Evolutionary conservation across 1,140 invertebrate species (phyloP).

Genomic region (Dinoponera quadriceps): DNA sequence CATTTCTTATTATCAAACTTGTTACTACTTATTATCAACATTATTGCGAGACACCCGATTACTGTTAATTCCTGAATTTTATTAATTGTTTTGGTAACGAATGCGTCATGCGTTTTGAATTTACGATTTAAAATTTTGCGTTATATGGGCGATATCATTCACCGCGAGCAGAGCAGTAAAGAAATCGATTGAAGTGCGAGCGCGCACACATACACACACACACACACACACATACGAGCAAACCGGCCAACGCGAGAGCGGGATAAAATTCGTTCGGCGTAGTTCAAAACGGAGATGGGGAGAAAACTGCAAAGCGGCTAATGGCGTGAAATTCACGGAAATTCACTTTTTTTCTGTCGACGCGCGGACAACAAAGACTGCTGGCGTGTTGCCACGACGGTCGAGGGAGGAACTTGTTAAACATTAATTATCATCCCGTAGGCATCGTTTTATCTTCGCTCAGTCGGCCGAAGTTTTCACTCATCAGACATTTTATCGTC

Average conservation of each 20-base stretch:
- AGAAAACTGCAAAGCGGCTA: slow-evolving; percentile 41
- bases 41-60: too few relatives aligned
- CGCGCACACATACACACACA: too few relatives aligned
- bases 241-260: not conserved
- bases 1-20: too few relatives aligned
- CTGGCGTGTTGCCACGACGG: slow-evolving; percentile 54
- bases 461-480: not conserved
- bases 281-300: not conserved
- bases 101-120: not conserved
- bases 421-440: slow-evolving; percentile 73
- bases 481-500: slow-evolving; percentile 35
- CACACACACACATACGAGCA: not conserved
- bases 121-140: not conserved
- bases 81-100: not conserved
- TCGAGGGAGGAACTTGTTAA: slow-evolving; percentile 72
- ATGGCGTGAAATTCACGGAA: slow-evolving; percentile 52
- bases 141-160: not conserved
- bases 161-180: not conserved
- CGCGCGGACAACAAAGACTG: slow-evolving; percentile 17
- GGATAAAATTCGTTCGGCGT: slow-evolving; percentile 20
- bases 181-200: not conserved
- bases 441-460: slow-evolving; percentile 52
- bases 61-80: too few relatives aligned
- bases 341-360: slow-evolving; percentile 50
- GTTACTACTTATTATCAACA: too few relatives aligned